Evolutionary conservation across 2,888 invertebrate species (phyloP), one percentile per base, ranked within the genome.

Genomic region (Eupithecia insigniata): DNA sequence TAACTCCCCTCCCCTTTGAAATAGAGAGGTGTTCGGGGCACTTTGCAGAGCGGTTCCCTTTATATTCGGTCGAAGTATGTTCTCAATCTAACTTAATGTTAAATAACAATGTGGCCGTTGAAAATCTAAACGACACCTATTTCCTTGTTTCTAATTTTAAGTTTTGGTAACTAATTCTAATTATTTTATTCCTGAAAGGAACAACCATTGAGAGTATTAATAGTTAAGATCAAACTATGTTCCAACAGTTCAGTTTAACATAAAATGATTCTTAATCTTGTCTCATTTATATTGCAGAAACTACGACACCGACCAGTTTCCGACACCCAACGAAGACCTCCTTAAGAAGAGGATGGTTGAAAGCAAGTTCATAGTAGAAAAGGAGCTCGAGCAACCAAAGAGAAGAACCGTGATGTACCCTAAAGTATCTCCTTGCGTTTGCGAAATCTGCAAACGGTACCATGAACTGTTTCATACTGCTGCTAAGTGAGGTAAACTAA

Each of bases 371-470:
- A 87, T 93, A 7, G 87, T 90, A 22, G 79, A 82, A 0, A 76
- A 82, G 36, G 69, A 76, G 22, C 66, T 75, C 7, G 73, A 71
- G 2, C n/a, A 8, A 32, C 43, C 36, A 0, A 73, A 69, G 4
- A 70, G 78, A 1, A 78, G 71, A 1, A 26, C 79, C 75, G 16
- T 76, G 79, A 70, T 12, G 4, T 75, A 74, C 18, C 68, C 76
- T 0, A 82, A 81, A 46, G 66, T 82, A 5, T 68, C 71, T 0
- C 91, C 92, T 1, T 94, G 93, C 73, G 80, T 90, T 7, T 94
- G 93, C 68, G 90, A 92, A 67, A 94, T 94, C 60, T 94, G 93
- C 75, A 89, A 83, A 71, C 83, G 88, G 69, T 94, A 94, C 74
- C 88, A 93, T 66, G 90, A 93, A 74, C 73, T 93, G 32, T 94